phyloP scores from a whole-genome alignment of 35 echinoderm and acorn worm genomes.

The Stichopus chloronotus region DNA sequence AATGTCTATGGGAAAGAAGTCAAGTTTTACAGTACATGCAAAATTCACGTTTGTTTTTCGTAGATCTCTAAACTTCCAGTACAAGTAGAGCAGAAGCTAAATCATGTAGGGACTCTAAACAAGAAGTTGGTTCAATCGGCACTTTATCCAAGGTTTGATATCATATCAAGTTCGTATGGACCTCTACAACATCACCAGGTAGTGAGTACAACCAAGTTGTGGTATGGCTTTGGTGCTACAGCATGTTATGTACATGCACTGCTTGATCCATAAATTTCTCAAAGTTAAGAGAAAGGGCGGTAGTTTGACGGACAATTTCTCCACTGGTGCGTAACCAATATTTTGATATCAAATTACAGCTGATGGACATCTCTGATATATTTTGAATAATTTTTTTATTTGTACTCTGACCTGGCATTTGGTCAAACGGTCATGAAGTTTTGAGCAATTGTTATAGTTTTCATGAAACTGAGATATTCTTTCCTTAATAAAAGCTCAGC shows the following conservation, averaged over 20 bases:
- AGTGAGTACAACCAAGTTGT: neutral
- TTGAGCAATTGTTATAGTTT: neutral
- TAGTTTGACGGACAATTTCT: neutral
- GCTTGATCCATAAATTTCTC: neutral
- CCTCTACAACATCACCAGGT: neutral
- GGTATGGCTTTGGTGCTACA: neutral
- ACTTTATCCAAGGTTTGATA: neutral
- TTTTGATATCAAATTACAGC: neutral
- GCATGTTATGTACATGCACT: neutral
- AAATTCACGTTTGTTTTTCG: no score
- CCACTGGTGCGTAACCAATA: neutral
- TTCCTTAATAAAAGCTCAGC: neutral
- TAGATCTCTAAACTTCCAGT: no score
- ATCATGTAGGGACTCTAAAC: conserved; percentile 3
- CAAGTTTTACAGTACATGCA: no score
- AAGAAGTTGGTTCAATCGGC: neutral
- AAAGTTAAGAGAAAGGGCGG: neutral
- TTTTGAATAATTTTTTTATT: neutral
- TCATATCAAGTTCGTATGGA: neutral
- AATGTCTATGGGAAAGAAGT: no score
- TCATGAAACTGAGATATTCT: neutral
- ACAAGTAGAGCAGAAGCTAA: neutral
- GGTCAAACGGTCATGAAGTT: neutral
- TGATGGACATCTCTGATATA: neutral
- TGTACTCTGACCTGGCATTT: neutral